phyloP scores from a whole-genome alignment of 2,113 vertebrate genomes.

The Cephalopholis sonnerati region DNA sequence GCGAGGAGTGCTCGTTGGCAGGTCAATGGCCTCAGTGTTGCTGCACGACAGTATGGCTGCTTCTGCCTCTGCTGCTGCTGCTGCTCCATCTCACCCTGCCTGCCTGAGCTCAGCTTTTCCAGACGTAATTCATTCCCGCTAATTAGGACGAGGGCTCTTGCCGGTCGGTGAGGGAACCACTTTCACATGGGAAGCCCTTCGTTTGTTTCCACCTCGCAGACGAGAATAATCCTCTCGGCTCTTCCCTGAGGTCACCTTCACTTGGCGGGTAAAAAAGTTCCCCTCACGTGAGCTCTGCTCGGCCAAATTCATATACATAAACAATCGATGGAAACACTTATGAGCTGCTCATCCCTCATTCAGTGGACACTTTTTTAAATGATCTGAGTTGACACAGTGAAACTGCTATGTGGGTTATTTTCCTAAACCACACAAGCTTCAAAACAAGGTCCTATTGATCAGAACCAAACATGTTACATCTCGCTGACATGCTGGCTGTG shows the following conservation, averaged over 20 bases:
- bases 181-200: slow-evolving; percentile 70
- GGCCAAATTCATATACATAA: slow-evolving; percentile 58
- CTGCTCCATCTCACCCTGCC: slow-evolving; percentile 53
- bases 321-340: slow-evolving; percentile 62
- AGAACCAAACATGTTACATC: slow-evolving; percentile 17
- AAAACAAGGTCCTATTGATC: slow-evolving; percentile 65
- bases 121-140: slow-evolving; percentile 57
- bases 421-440: slow-evolving; percentile 50
- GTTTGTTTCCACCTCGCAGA: slow-evolving; percentile 53
- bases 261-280: slow-evolving; percentile 37
- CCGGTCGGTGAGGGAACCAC: slow-evolving; percentile 60
- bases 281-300: slow-evolving; percentile 48
- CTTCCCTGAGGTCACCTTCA: slow-evolving; percentile 56
- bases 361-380: slow-evolving; percentile 31
- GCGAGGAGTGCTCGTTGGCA: slow-evolving; percentile 28
- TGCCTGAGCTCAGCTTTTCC: slow-evolving; percentile 79
- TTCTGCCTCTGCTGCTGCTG: slow-evolving; percentile 2
- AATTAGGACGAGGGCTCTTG: slow-evolving; percentile 64
- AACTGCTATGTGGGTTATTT: slow-evolving; percentile 33
- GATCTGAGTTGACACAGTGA: slow-evolving; percentile 46
- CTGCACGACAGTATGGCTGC: slow-evolving; percentile 8
- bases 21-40: slow-evolving; percentile 43
- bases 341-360: slow-evolving; percentile 57
- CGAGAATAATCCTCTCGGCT: slow-evolving; percentile 37
- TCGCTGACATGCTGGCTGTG: slow-evolving; percentile 28